Percentiles rank a stretch among this genome's conserved stretches.
These are phyloP conservation scores for Campoplex nolae DNA, from an alignment of 2,888 invertebrate genomes.

Conservation along the genomic window DNA sequence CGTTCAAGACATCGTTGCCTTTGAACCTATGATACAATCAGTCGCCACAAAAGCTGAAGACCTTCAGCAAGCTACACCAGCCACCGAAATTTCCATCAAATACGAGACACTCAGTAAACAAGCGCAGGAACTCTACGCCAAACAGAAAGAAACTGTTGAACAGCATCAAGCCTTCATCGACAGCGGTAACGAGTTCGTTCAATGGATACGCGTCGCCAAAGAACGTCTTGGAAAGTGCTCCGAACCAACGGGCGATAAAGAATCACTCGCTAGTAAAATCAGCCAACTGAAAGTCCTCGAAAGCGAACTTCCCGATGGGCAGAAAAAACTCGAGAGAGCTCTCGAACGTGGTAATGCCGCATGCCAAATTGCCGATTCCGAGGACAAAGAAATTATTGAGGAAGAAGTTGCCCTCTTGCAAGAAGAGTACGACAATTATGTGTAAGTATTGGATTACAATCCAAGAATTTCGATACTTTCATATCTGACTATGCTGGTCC, in stretches of 20 bases:
- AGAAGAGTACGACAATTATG: slow-evolving; percentile 95
- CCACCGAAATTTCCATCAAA: slow-evolving; percentile 95
- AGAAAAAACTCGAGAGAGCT: slow-evolving; percentile 92
- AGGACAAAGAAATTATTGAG: slow-evolving; percentile 95
- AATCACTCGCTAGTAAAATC: slow-evolving; percentile 93
- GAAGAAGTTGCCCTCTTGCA: slow-evolving; percentile 96
- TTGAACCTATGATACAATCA: slow-evolving; percentile 98
- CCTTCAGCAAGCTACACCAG: slow-evolving; percentile 95
- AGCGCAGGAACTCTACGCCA: slow-evolving; percentile 95
- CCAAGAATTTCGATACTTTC: not conserved
- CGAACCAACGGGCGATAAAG: slow-evolving; percentile 96
- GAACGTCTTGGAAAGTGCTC: slow-evolving; percentile 96
- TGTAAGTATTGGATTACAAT: slow-evolving; percentile 86
- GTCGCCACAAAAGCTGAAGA: slow-evolving; percentile 97
- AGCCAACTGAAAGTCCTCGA: slow-evolving; percentile 94
- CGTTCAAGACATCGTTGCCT: slow-evolving; percentile 98
- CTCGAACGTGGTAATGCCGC: slow-evolving; percentile 94
- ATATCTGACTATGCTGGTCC: too few relatives aligned
- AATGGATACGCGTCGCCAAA: slow-evolving; percentile 96
- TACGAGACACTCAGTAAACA: slow-evolving; percentile 96
- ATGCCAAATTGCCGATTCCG: slow-evolving; percentile 93
- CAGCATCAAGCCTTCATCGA: slow-evolving; percentile 97
- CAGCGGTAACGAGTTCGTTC: slow-evolving; percentile 95
- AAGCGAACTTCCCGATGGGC: slow-evolving; percentile 93
- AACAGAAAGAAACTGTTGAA: slow-evolving; percentile 95